These are phyloP conservation scores for Phyllotreta striolata DNA, from an alignment of 2,888 invertebrate genomes.

Conservation along the genomic window DNA sequence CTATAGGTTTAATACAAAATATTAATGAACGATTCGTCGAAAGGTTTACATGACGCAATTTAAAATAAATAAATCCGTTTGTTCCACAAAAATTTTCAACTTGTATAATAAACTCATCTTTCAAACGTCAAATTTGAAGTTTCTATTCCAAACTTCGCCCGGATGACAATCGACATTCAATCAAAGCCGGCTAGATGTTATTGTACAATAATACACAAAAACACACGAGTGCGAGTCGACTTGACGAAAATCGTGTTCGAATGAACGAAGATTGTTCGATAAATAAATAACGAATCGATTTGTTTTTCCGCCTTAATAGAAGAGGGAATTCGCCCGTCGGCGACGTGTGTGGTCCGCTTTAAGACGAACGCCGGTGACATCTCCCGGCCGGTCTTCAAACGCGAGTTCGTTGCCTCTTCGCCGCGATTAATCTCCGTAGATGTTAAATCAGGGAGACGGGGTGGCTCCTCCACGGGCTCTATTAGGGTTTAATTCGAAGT, in stretches of 20 bases:
- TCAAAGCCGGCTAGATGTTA: not conserved
- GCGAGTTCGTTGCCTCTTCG: constrained; percentile 25
- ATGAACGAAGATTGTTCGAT: constrained; percentile 30
- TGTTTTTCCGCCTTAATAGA: constrained; percentile 31
- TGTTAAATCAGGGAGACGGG: no score
- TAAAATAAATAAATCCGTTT: no score
- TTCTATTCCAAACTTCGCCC: no score
- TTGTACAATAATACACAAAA: not conserved
- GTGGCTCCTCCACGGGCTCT: not conserved
- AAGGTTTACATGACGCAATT: no score
- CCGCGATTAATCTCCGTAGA: not conserved
- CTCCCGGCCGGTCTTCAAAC: constrained; percentile 26
- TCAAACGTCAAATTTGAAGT: no score
- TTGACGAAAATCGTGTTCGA: constrained; percentile 27
- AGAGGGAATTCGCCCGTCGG: constrained; percentile 30
- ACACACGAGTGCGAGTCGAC: constrained; percentile 1
- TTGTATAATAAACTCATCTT: no score
- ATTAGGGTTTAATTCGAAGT: no score
- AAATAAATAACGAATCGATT: constrained; percentile 38
- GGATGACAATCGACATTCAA: not conserved
- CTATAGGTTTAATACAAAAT: no score
- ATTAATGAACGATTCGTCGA: no score
- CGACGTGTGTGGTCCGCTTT: constrained; percentile 47
- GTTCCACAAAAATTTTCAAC: no score
- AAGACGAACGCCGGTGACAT: constrained; percentile 31